Evolutionary conservation across 2,113 vertebrate species (phyloP).

Genomic region (Sprattus sprattus): DNA sequence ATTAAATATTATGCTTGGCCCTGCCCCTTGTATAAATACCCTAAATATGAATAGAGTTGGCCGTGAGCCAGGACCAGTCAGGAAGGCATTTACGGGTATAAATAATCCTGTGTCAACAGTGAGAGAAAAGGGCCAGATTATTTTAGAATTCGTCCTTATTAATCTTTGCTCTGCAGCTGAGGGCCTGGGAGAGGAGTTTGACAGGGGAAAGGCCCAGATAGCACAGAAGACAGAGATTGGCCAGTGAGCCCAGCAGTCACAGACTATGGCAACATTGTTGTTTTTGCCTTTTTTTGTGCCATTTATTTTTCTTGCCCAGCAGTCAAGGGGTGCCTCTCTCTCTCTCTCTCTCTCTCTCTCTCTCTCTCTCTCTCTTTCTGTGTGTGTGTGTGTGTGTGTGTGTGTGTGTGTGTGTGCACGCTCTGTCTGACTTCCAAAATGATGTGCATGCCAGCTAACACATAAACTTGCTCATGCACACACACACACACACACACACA

Average conservation of each 20-base stretch:
- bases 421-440: slow-evolving; percentile 29
- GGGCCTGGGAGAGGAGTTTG: slow-evolving; percentile 34
- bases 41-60: slow-evolving; percentile 87
- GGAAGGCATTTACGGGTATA: slow-evolving; percentile 86
- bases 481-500: slow-evolving; percentile 29
- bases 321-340: slow-evolving; percentile 11
- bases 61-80: slow-evolving; percentile 78
- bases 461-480: slow-evolving; percentile 3
- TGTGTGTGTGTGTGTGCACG: slow-evolving; percentile 12
- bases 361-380: neutral
- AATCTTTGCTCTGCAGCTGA: slow-evolving; percentile 59
- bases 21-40: slow-evolving; percentile 80
- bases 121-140: slow-evolving; percentile 75
- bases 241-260: neutral
- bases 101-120: slow-evolving; percentile 87
- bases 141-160: slow-evolving; percentile 79
- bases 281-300: slow-evolving; percentile 8
- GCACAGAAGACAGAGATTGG: slow-evolving; percentile 13
- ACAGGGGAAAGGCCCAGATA: slow-evolving; percentile 20
- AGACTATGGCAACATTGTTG: neutral
- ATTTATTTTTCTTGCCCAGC: slow-evolving; percentile 16
- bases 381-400: neutral
- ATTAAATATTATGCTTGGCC: slow-evolving; percentile 91
- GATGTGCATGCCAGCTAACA: slow-evolving; percentile 38
- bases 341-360: too few relatives aligned